phyloP scores from a whole-genome alignment of 2,888 invertebrate species.

The Syrista parreyssii region DNA sequence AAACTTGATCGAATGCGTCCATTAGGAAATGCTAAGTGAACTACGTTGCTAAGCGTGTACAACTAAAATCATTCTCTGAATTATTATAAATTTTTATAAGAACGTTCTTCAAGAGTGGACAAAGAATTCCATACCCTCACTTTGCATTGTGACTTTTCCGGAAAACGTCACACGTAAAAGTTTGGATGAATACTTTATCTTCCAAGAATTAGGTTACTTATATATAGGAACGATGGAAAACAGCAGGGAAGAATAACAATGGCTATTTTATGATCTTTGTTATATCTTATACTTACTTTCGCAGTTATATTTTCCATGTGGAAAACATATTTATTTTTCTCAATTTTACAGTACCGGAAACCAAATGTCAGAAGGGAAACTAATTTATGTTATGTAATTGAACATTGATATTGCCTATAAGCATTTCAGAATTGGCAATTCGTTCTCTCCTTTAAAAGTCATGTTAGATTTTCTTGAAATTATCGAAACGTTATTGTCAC shows the following conservation, averaged over 20 bases:
- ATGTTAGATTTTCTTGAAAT: too few species aligned
- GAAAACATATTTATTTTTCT: not conserved
- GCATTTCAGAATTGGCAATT: too few species aligned
- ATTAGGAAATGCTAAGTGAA: too few species aligned
- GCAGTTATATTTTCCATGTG: not conserved
- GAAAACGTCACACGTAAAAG: not conserved
- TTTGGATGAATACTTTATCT: not conserved
- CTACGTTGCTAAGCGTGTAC: not conserved
- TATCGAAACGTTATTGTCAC: too few species aligned
- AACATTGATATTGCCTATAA: too few species aligned
- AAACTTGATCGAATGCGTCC: not conserved
- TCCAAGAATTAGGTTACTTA: not conserved
- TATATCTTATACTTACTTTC: not conserved
- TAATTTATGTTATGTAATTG: not conserved
- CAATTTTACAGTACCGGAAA: not conserved
- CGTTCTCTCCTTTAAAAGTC: too few species aligned
- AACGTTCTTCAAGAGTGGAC: not conserved
- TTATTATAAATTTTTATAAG: not conserved
- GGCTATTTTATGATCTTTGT: not conserved
- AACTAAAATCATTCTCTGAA: not conserved
- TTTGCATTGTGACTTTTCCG: not conserved
- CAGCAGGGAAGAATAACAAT: not conserved
- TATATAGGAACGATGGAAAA: not conserved
- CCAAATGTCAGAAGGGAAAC: not conserved
- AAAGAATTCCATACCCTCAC: not conserved